phyloP scores from a whole-genome alignment of 2,113 vertebrate genomes.

The Nesoenas mayeri region DNA sequence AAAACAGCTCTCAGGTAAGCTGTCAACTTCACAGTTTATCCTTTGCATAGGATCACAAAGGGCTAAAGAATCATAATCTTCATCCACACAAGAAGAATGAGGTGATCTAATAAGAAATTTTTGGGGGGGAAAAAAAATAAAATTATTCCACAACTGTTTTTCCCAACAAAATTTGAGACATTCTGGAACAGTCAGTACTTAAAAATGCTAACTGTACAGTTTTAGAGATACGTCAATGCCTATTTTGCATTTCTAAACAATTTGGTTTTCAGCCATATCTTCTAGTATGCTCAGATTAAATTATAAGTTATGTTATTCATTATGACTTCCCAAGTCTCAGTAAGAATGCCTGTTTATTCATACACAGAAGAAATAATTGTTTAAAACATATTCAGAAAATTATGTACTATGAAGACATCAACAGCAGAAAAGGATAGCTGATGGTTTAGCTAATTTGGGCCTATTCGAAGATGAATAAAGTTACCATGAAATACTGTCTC shows the following conservation, averaged over 20 bases:
- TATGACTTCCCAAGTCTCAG: not conserved
- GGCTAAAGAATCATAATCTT: constrained; percentile 87
- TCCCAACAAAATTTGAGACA: not conserved
- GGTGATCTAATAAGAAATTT: constrained; percentile 72
- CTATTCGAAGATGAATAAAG: not conserved
- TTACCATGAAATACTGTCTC: not conserved
- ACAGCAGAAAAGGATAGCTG: not conserved
- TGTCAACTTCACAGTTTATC: constrained; percentile 88
- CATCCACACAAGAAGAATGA: constrained; percentile 80
- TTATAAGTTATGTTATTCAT: not conserved
- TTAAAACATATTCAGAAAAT: not conserved
- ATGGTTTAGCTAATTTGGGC: not conserved
- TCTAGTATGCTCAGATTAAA: not conserved
- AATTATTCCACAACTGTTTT: not conserved
- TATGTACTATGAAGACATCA: not conserved
- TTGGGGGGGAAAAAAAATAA: not conserved
- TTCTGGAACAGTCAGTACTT: not conserved
- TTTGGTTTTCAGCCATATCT: not conserved
- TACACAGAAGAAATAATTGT: not conserved
- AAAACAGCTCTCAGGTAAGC: constrained; percentile 87
- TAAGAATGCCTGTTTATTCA: not conserved
- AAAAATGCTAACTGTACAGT: not conserved
- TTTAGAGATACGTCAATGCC: not conserved
- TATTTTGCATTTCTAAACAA: not conserved
- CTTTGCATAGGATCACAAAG: constrained; percentile 90